A percentile compares a stretch with the other conserved stretches of the same genome.
phyloP scores from a whole-genome alignment of 2,113 vertebrate species.

The Callaeas wilsoni region DNA sequence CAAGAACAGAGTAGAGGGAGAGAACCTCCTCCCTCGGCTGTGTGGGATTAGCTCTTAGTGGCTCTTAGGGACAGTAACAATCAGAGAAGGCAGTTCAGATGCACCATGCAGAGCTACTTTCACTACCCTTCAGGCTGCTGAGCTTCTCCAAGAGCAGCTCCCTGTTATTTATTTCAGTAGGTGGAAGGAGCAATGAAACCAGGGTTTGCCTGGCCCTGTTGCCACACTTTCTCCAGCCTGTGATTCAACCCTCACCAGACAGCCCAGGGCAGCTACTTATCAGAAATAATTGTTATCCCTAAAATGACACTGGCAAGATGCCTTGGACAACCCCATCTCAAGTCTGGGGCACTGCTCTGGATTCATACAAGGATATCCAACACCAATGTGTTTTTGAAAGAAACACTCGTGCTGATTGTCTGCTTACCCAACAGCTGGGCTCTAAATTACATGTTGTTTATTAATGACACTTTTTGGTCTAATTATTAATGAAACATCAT shows the following conservation, averaged over 20 bases:
- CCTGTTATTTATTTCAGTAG: constrained; percentile 28
- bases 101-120: constrained; percentile 17
- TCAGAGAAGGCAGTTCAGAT: constrained; percentile 33
- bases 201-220: neutral
- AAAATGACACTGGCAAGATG: neutral
- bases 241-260: neutral
- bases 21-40: neutral
- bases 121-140: constrained; percentile 15
- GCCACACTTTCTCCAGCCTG: neutral
- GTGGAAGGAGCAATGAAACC: constrained; percentile 29
- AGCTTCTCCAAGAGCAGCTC: constrained; percentile 30
- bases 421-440: neutral
- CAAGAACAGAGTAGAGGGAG: neutral
- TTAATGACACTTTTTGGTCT: neutral
- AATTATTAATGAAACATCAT: neutral
- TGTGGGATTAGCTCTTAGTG: neutral
- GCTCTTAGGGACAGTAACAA: constrained; percentile 5
- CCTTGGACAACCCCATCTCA: neutral
- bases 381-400: neutral
- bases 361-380: neutral
- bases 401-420: neutral
- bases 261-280: neutral
- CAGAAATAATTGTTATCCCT: neutral
- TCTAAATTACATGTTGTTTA: neutral
- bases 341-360: neutral